A percentile compares a stretch with the other conserved stretches of the same genome.
These are phyloP conservation scores for Theropithecus gelada DNA, from an alignment of 2,113 vertebrate species.

Conservation along the genomic window DNA sequence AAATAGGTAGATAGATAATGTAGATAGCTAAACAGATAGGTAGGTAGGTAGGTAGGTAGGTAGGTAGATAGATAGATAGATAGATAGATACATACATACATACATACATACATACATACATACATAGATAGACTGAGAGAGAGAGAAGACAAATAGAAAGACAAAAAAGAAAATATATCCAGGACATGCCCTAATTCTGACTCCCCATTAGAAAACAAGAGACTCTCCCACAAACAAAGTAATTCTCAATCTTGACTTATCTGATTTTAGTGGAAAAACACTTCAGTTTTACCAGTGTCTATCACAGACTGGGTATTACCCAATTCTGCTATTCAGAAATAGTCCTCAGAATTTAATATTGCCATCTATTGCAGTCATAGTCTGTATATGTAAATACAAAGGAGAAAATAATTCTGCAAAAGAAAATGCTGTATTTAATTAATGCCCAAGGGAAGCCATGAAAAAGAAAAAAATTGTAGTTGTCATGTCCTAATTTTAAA, in stretches of 20 bases:
- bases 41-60: rapidly evolving
- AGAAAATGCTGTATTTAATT: slow-evolving; percentile 71
- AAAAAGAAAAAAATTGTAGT: slow-evolving; percentile 44
- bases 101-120: too few species aligned
- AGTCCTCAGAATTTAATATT: slow-evolving; percentile 64
- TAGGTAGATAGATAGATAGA: background rate
- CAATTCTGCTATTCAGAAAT: slow-evolving; percentile 49
- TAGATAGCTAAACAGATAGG: too few species aligned
- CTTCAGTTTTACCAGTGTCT: slow-evolving; percentile 26
- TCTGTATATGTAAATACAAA: slow-evolving; percentile 70
- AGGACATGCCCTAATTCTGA: slow-evolving; percentile 22
- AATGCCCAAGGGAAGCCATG: slow-evolving; percentile 65
- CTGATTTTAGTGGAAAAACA: slow-evolving; percentile 58
- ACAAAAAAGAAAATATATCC: background rate
- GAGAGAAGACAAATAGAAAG: too few species aligned
- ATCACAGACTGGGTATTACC: slow-evolving; percentile 37
- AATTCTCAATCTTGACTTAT: slow-evolving; percentile 45
- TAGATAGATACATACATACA: too few species aligned
- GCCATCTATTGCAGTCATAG: slow-evolving; percentile 44
- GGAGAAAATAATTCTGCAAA: slow-evolving; percentile 45
- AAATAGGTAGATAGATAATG: too few species aligned
- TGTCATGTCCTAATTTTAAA: slow-evolving; percentile 70
- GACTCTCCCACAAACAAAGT: slow-evolving; percentile 11
- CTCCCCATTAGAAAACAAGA: background rate
- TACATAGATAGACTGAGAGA: too few species aligned